A percentile compares a stretch with the other conserved stretches of the same genome.
Evolutionary conservation across 2,113 vertebrate genomes (phyloP).

Genomic region (Gobiocypris rarus): DNA sequence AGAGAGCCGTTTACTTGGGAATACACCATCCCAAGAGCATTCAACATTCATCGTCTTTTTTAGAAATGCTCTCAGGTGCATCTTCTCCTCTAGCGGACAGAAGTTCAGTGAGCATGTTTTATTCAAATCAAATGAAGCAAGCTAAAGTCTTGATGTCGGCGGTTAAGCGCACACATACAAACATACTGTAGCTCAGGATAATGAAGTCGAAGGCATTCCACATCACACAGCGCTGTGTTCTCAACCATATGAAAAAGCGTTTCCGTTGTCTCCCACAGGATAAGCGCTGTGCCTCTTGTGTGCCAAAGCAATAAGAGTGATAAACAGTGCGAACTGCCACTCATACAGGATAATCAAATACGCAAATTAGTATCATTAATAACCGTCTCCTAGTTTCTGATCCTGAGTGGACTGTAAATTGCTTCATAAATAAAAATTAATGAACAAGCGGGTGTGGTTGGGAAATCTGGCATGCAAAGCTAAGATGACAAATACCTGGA

Average conservation of each 20-base stretch:
- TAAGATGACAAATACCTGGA: constrained; percentile 40
- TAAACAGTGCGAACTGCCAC: constrained; percentile 21
- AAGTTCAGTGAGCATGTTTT: constrained; percentile 31
- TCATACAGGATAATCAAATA: constrained; percentile 42
- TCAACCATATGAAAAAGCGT: constrained; percentile 7
- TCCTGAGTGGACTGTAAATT: constrained; percentile 36
- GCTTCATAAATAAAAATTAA: constrained; percentile 41
- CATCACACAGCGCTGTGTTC: constrained; percentile 3
- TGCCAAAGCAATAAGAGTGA: constrained; percentile 30
- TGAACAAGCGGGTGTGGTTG: background rate
- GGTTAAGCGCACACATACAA: background rate
- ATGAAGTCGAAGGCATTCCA: constrained; percentile 2
- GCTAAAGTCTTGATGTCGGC: constrained; percentile 2
- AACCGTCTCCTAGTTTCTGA: constrained; percentile 43
- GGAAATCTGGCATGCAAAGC: constrained; percentile 11
- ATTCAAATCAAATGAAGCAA: constrained; percentile 1
- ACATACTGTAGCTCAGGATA: background rate
- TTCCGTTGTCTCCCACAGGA: background rate
- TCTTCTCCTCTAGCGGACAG: constrained; percentile 5
- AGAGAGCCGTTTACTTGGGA: too few relatives aligned
- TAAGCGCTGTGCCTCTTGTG: background rate
- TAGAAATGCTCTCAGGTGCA: background rate
- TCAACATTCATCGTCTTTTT: background rate
- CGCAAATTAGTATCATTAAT: constrained; percentile 38
- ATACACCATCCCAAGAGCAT: background rate